phyloP scores from a whole-genome alignment of 2,113 vertebrate species.

The Echinops telfairi region DNA sequence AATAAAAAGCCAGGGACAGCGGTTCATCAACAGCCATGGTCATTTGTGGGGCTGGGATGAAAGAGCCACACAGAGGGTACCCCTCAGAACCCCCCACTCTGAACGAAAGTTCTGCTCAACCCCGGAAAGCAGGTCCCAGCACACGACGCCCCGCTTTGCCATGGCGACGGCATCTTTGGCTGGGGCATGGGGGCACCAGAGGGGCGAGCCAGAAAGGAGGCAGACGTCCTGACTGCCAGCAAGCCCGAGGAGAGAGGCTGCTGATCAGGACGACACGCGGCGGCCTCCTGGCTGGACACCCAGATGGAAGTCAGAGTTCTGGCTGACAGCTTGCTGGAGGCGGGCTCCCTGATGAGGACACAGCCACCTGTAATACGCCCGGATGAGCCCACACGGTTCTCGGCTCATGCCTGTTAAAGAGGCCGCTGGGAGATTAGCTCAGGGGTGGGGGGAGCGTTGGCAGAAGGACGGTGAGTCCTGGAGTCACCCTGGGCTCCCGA shows the following conservation, averaged over 20 bases:
- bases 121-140: neutral
- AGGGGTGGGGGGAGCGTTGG: neutral
- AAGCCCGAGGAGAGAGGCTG: neutral
- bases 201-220: neutral
- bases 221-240: fast-evolving
- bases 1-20: neutral
- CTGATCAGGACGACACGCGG: neutral
- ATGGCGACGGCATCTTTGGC: no score
- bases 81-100: no score
- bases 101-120: neutral
- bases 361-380: neutral
- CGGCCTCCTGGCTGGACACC: neutral
- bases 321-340: neutral
- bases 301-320: neutral
- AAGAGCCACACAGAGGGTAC: neutral
- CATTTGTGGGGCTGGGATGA: neutral
- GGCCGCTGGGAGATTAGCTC: neutral
- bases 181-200: no score
- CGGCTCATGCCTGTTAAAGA: constrained; percentile 31
- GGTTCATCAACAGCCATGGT: neutral
- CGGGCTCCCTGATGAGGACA: neutral
- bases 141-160: neutral
- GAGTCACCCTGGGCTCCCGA: neutral
- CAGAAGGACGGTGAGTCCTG: neutral
- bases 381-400: constrained; percentile 6